A percentile compares a stretch with the other conserved stretches of the same genome.
Conservation (phyloP, 2,797 vertebrate species). For the Microhierax caerulescens region DNA sequence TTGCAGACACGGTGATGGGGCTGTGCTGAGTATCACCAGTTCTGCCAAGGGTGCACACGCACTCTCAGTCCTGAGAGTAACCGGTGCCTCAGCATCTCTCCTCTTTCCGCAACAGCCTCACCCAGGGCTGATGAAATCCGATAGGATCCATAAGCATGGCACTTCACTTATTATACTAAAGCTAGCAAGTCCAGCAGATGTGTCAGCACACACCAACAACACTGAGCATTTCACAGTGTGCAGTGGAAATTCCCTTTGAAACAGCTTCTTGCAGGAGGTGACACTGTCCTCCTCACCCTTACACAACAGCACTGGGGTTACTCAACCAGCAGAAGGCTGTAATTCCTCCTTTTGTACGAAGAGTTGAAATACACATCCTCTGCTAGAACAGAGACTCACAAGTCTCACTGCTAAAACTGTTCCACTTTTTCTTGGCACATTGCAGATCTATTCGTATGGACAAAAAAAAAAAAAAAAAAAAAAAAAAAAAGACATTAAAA, state of each 20-base stretch:
- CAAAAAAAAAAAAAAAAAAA: neutral
- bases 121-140: neutral
- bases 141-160: accelerated
- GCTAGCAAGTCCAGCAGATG: neutral
- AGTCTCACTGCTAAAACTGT: neutral
- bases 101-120: neutral
- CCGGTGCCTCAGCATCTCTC: neutral
- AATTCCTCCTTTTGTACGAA: neutral
- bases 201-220: neutral
- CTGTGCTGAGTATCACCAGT: accelerated
- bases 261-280: accelerated
- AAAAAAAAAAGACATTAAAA: neutral
- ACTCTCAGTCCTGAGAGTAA: neutral
- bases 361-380: neutral
- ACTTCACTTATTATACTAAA: neutral
- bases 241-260: neutral
- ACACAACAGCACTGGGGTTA: neutral
- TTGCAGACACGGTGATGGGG: accelerated
- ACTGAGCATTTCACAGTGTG: accelerated
- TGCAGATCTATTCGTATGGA: neutral
- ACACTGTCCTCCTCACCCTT: neutral
- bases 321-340: neutral
- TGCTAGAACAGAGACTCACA: neutral
- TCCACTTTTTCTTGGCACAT: neutral
- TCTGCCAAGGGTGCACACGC: neutral